Evolutionary conservation across 2,888 invertebrate genomes (phyloP).

Genomic region (Dryocosmus kuriphilus): DNA sequence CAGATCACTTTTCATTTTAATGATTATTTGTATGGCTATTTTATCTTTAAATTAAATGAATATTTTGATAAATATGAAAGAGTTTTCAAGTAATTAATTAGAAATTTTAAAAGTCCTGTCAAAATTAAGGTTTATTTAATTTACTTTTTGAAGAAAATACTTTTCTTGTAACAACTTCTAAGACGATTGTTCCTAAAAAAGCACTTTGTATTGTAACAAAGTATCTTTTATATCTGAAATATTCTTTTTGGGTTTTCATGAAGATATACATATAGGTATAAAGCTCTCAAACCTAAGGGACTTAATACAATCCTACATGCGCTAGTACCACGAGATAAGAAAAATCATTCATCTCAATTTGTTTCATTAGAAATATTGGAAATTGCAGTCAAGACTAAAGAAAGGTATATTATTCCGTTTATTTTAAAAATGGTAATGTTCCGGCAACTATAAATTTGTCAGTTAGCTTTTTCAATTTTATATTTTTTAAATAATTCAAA

Average conservation of each 20-base stretch:
- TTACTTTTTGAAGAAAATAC: too few relatives aligned
- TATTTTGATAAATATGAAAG: too few relatives aligned
- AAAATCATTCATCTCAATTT: conserved; percentile 25
- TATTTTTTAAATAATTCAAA: too few relatives aligned
- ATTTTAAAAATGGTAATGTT: too few relatives aligned
- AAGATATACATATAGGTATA: not conserved
- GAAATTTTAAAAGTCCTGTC: too few relatives aligned
- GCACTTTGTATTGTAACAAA: too few relatives aligned
- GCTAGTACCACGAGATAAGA: not conserved
- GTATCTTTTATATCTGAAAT: not conserved
- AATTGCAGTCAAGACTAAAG: not conserved
- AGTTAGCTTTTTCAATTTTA: not conserved
- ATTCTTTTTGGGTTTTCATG: conserved; percentile 13
- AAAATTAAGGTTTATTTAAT: too few relatives aligned
- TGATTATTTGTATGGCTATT: not conserved
- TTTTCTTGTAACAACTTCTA: not conserved
- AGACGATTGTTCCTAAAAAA: too few relatives aligned
- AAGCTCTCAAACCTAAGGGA: conserved; percentile 8
- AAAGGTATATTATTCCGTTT: too few relatives aligned
- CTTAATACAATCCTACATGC: not conserved
- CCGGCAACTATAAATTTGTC: too few relatives aligned
- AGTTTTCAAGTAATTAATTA: too few relatives aligned
- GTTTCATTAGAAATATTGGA: not conserved
- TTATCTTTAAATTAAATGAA: too few relatives aligned
- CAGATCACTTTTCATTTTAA: not conserved